Evolutionary conservation across 2,888 invertebrate species (phyloP).

Genomic region (Ametastegia equiseti): DNA sequence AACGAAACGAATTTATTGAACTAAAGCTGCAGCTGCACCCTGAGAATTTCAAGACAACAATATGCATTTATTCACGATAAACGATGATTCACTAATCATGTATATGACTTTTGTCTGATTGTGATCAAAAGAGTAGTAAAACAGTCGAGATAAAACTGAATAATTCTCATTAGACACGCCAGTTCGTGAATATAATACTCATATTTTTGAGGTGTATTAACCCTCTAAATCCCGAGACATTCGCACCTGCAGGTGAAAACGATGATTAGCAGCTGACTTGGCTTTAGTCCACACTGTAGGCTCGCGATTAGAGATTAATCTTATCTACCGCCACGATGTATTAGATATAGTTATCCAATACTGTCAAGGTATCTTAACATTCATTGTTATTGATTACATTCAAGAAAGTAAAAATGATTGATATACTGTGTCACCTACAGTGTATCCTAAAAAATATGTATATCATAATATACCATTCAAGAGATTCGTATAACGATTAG

Average conservation of each 20-base stretch:
- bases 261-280: not conserved
- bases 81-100: no score
- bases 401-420: not conserved
- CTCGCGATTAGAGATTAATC: conserved; percentile 25
- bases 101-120: no score
- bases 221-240: not conserved
- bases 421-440: not conserved
- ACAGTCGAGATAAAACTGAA: no score
- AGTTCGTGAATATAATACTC: no score
- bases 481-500: no score
- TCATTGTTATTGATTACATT: conserved; percentile 39
- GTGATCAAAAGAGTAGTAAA: no score
- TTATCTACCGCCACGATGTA: not conserved
- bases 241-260: not conserved
- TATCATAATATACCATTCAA: not conserved
- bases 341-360: conserved; percentile 32
- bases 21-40: no score
- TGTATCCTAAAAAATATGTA: not conserved
- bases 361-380: conserved; percentile 1
- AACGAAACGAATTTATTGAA: no score
- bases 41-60: no score
- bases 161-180: no score
- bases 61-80: no score
- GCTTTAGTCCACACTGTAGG: not conserved
- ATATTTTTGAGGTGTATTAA: no score